phyloP scores from a whole-genome alignment of 92 coral and sea anemone genomes.

The Umimayanthus kanabou region DNA sequence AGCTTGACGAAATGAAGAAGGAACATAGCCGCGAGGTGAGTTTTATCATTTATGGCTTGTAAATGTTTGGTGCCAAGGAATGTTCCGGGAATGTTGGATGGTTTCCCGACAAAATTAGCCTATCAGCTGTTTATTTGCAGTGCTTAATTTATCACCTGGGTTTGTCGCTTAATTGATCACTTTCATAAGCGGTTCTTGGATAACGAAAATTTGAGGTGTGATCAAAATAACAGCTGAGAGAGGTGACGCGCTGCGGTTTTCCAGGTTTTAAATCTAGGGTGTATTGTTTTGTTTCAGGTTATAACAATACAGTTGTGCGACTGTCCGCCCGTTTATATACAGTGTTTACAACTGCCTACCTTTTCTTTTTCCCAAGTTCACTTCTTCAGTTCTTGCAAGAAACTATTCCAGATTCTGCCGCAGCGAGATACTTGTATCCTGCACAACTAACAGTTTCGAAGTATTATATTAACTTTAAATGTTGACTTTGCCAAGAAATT shows the following conservation, averaged over 20 bases:
- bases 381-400: neutral
- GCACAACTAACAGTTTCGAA: neutral
- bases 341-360: neutral
- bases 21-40: conserved; percentile 91
- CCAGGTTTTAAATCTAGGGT: neutral
- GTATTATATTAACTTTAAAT: neutral
- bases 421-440: neutral
- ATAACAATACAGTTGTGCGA: neutral
- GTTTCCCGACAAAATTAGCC: neutral
- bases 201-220: conserved; percentile 13
- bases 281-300: neutral
- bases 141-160: neutral
- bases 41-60: neutral
- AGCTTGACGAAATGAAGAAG: conserved; percentile 82
- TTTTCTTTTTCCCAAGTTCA: neutral
- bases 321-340: neutral
- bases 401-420: neutral
- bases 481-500: conserved; percentile 24
- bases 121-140: no score
- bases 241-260: conserved; percentile 2
- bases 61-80: neutral
- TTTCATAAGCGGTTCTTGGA: neutral
- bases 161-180: neutral
- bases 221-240: neutral
- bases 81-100: neutral